Evolutionary conservation across 1,140 invertebrate genomes (phyloP).

Genomic region (Drosophila subpulchrella): DNA sequence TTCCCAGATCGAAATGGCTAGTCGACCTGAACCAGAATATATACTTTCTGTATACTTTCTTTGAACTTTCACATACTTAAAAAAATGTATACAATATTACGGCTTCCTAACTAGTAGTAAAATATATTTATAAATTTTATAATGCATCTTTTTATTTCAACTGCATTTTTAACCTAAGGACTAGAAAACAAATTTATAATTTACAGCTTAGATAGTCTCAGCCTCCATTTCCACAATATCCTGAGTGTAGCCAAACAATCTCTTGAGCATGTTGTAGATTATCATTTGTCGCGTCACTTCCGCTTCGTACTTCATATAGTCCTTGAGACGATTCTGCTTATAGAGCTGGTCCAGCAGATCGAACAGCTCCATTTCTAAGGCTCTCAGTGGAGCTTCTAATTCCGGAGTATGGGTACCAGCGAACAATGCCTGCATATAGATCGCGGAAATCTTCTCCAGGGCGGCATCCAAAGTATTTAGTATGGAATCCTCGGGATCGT

Average conservation of each 20-base stretch:
- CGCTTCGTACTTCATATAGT: slow-evolving; percentile 79
- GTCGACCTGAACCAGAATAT: too few species aligned
- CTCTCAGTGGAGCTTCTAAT: slow-evolving; percentile 58
- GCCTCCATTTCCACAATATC: slow-evolving; percentile 27
- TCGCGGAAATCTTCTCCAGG: slow-evolving; percentile 61
- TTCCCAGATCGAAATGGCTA: too few species aligned
- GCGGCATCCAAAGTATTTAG: slow-evolving; percentile 62
- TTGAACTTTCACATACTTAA: too few species aligned
- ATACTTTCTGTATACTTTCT: too few species aligned
- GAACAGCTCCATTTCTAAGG: slow-evolving; percentile 69
- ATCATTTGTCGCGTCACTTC: slow-evolving; percentile 82
- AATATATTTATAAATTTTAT: background rate
- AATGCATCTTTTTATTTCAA: background rate
- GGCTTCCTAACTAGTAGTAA: too few species aligned
- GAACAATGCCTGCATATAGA: slow-evolving; percentile 76
- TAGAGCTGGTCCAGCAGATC: slow-evolving; percentile 72
- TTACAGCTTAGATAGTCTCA: slow-evolving; percentile 8
- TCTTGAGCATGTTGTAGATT: slow-evolving; percentile 78
- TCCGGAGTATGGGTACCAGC: slow-evolving; percentile 70
- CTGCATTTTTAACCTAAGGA: background rate
- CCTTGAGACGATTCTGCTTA: slow-evolving; percentile 66
- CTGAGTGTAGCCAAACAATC: slow-evolving; percentile 71
- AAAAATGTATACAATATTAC: too few species aligned
- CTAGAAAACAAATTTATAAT: background rate
- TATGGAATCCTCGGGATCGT: slow-evolving; percentile 48